Percentiles rank a stretch among this genome's conserved stretches.
phyloP scores from a whole-genome alignment of 2,888 invertebrate genomes.

The Dasysyrphus tricinctus region DNA sequence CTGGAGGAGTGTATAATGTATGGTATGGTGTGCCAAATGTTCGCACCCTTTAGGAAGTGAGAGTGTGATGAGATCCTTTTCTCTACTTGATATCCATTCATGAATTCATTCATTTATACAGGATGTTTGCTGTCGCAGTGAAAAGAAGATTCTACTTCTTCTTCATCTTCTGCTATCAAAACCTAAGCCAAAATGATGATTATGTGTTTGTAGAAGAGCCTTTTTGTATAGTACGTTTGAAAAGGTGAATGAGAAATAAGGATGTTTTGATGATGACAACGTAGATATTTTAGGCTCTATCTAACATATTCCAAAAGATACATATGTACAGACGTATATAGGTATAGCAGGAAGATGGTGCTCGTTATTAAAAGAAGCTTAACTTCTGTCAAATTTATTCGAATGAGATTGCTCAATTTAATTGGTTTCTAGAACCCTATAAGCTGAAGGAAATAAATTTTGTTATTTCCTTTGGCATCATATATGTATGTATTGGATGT shows the following conservation, averaged over 20 bases:
- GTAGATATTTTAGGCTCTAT: background rate
- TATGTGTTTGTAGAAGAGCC: constrained; percentile 24
- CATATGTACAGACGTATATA: no score
- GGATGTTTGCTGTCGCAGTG: constrained; percentile 47
- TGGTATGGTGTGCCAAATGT: constrained; percentile 34
- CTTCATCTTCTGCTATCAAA: background rate
- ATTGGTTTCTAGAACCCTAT: constrained; percentile 16
- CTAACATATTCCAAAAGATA: background rate
- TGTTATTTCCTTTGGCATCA: background rate
- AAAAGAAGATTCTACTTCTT: constrained; percentile 18
- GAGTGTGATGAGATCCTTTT: constrained; percentile 51
- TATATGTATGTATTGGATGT: background rate
- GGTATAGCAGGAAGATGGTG: constrained; percentile 4
- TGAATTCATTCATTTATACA: constrained; percentile 55
- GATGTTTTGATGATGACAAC: constrained; percentile 16
- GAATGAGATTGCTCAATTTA: constrained; percentile 37
- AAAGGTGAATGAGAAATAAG: constrained; percentile 24
- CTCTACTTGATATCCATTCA: constrained; percentile 30
- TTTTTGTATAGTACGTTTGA: background rate
- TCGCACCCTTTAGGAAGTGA: constrained; percentile 61
- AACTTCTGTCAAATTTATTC: constrained; percentile 33
- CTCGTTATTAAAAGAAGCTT: constrained; percentile 15
- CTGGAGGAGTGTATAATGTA: constrained; percentile 1
- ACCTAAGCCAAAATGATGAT: constrained; percentile 29
- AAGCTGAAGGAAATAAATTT: background rate